These are phyloP conservation scores for Darevskia nairensis DNA, from an alignment of 2,797 vertebrate genomes.

Conservation along the genomic window DNA sequence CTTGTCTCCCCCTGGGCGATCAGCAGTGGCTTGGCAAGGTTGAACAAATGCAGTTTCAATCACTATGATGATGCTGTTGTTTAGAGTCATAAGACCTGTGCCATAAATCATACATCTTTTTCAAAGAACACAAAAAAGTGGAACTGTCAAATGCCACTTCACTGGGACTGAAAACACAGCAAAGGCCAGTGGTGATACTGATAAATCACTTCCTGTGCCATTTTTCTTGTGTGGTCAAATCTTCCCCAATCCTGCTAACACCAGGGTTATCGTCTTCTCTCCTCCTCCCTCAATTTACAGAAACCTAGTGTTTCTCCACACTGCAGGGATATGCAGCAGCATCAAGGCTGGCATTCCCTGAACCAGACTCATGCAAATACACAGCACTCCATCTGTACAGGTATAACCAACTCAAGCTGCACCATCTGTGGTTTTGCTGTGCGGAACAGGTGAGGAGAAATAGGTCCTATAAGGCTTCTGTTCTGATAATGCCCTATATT, in stretches of 20 bases:
- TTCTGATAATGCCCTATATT: background rate
- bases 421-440: too few relatives aligned
- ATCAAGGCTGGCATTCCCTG: background rate
- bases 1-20: background rate
- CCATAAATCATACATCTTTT: background rate
- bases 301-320: background rate
- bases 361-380: background rate
- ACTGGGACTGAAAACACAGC: background rate
- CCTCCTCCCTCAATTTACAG: background rate
- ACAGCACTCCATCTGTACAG: background rate
- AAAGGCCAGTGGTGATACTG: background rate
- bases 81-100: background rate
- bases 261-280: too few relatives aligned
- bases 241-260: background rate
- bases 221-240: background rate
- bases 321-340: background rate
- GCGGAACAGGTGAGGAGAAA: background rate
- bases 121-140: background rate
- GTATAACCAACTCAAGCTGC: background rate
- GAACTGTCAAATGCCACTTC: background rate
- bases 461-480: background rate
- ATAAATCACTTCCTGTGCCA: background rate
- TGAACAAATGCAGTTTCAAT: background rate
- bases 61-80: background rate
- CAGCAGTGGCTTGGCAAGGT: background rate